Base-by-base conservation (phyloP, 2,888 invertebrate genomes). In the Ctena decussata region DNA sequence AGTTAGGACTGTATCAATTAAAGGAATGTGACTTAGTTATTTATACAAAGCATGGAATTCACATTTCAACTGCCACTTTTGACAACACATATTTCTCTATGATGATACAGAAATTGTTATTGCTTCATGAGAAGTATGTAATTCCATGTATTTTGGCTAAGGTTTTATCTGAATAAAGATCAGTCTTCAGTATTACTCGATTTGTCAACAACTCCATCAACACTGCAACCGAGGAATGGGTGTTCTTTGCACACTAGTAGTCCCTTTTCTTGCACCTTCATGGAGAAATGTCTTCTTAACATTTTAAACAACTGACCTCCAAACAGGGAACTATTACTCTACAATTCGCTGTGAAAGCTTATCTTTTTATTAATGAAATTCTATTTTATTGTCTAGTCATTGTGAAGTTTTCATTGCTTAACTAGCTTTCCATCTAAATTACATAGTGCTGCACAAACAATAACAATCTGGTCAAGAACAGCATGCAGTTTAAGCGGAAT, bases 21-120 rank as follows among this genome's bases (percentile, higher is more conserved):
- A 8, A 37, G 37, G 27, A 41, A 44, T 74, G 74, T 80, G 80
- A 80, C 15, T 65, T 80, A 6, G 74, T 80, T 0, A 74, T 80
- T 32, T 80, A 46, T 46, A 80, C 80, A 3, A 60, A 37, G 12
- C 32, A 53, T 27, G 75, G 80, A n/a, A 65, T 80, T 57, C 74
- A 80, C 35, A 46, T 80, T 60, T 41, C 46, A 2, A 41, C 5
- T 12, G 49, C n/a, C 0, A 32, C 41, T 21, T 80, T 39, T 80
- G 80, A 80, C n/a, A 24, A 35, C 27, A 32, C 11, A 69, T 69
- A 12, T 32, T 69, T 69, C 69, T 27, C 69, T 12, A 6, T 11
- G 21, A 35, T 69, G 69, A 32, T 69, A 21, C 15, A n/a, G 18
- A 69, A 69, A 37, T 32, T 69, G 11, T 21, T 69, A 32, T 44